These are phyloP conservation scores for Callyntrura guangdongensis DNA, from an alignment of 2,888 invertebrate genomes.

Conservation along the genomic window DNA sequence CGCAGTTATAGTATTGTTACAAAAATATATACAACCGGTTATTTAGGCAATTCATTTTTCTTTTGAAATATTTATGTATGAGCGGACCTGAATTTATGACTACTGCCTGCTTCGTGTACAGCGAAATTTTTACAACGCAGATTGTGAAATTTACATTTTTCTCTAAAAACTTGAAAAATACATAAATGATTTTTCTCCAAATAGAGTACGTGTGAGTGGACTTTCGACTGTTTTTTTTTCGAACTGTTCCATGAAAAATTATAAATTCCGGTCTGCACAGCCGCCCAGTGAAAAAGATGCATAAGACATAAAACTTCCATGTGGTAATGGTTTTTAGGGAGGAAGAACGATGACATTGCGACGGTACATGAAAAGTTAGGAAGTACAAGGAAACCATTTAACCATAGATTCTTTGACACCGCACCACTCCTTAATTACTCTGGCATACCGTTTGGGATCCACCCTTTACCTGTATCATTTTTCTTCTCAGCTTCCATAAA, in stretches of 20 bases:
- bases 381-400: conserved; percentile 62
- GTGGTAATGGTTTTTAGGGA: conserved; percentile 43
- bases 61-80: conserved; percentile 29
- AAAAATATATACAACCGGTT: conserved; percentile 36
- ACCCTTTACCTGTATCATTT: conserved; percentile 64
- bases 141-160: conserved; percentile 42
- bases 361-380: conserved; percentile 29
- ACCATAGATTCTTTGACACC: conserved; percentile 67
- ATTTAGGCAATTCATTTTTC: conserved; percentile 11
- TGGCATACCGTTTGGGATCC: conserved; percentile 53
- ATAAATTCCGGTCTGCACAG: conserved; percentile 38
- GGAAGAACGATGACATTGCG: conserved; percentile 12
- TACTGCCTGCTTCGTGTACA: conserved; percentile 16
- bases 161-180: neutral
- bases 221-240: neutral
- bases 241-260: conserved; percentile 15
- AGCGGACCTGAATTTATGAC: conserved; percentile 40
- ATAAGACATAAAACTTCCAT: conserved; percentile 60
- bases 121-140: conserved; percentile 17
- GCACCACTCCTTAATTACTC: conserved; percentile 71
- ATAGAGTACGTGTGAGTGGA: neutral
- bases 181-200: neutral
- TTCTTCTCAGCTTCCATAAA: conserved; percentile 26
- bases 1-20: neutral
- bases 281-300: neutral